Conservation (phyloP, 2,888 invertebrate genomes). For the Cerceris ruficornis region DNA sequence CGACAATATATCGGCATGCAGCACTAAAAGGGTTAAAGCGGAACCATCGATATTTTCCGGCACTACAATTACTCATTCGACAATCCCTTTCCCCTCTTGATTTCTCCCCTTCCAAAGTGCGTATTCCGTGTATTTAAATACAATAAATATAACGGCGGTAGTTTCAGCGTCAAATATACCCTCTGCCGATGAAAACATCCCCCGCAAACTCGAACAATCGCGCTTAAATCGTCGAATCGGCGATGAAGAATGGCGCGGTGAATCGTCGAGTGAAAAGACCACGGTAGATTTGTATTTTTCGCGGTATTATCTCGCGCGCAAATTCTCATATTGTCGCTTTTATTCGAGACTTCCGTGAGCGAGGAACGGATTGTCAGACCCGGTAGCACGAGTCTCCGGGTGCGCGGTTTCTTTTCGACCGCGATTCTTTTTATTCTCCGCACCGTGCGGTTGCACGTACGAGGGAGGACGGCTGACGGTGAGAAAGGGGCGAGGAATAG, state of each 20-base stretch:
- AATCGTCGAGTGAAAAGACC: background rate
- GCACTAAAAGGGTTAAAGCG: too few relatives aligned
- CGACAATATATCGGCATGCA: too few relatives aligned
- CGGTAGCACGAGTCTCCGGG: constrained; percentile 26
- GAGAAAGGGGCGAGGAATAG: background rate
- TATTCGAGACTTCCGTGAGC: constrained; percentile 37
- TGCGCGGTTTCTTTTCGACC: constrained; percentile 47
- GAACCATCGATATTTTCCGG: too few relatives aligned
- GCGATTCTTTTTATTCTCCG: constrained; percentile 20
- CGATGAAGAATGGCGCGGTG: background rate
- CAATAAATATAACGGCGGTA: too few relatives aligned
- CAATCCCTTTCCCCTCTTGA: too few relatives aligned
- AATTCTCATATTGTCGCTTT: constrained; percentile 51
- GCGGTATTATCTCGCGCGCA: constrained; percentile 32
- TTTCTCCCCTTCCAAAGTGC: too few relatives aligned
- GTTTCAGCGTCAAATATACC: too few relatives aligned
- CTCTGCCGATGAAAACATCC: too few relatives aligned
- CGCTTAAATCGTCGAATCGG: too few relatives aligned
- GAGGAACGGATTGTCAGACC: constrained; percentile 47
- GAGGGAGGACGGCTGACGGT: background rate
- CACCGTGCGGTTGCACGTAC: constrained; percentile 1
- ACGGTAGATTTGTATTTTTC: constrained; percentile 23
- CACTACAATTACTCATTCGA: too few relatives aligned
- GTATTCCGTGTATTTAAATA: too few relatives aligned
- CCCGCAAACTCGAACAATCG: too few relatives aligned